Percentiles rank a stretch among this genome's conserved stretches.
Conservation (phyloP, 1,140 invertebrate species). For the Apis florea region DNA sequence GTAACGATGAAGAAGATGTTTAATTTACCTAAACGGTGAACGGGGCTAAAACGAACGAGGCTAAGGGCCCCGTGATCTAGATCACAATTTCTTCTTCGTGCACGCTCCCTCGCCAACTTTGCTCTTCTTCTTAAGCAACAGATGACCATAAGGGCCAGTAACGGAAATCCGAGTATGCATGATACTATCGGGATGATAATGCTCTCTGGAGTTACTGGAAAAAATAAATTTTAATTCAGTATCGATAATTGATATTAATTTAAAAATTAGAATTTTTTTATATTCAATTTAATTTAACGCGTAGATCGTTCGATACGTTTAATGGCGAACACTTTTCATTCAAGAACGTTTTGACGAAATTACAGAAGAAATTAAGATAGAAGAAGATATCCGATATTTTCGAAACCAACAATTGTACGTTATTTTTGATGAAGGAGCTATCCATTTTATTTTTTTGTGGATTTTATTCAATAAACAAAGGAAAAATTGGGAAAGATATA, state of each 20-base stretch:
- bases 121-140: slow-evolving; percentile 91
- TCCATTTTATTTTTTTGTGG: too few species aligned
- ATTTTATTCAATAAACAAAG: background rate
- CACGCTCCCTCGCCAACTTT: slow-evolving; percentile 89
- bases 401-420: too few species aligned
- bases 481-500: background rate
- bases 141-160: slow-evolving; percentile 91
- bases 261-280: too few species aligned
- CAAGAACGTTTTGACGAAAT: too few species aligned
- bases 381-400: too few species aligned
- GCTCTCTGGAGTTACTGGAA: slow-evolving; percentile 92
- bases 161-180: slow-evolving; percentile 92
- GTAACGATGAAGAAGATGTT: too few species aligned
- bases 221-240: background rate
- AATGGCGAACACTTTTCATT: too few species aligned
- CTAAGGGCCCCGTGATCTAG: slow-evolving; percentile 89
- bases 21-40: slow-evolving; percentile 84
- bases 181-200: slow-evolving; percentile 94
- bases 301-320: too few species aligned
- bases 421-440: background rate
- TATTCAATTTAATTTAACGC: too few species aligned
- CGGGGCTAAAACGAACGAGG: slow-evolving; percentile 88
- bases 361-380: too few species aligned
- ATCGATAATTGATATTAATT: too few species aligned
- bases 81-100: slow-evolving; percentile 88